Conservation (phyloP, 1,140 invertebrate species). For the Drosophila orena region DNA sequence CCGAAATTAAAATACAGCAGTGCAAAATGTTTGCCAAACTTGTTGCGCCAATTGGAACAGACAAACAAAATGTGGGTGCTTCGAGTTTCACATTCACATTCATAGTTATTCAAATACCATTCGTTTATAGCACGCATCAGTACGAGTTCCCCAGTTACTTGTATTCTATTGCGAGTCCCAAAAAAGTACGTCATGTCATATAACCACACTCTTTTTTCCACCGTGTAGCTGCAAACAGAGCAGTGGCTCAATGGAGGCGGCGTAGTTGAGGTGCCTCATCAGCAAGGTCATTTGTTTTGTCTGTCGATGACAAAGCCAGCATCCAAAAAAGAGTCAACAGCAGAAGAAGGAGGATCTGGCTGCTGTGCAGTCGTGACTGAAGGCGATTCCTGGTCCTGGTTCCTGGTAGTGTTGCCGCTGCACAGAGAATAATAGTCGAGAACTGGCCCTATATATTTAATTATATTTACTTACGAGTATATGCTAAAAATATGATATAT, state of each 20-base stretch:
- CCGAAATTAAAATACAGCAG: conserved; percentile 67
- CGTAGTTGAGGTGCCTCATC: conserved; percentile 9
- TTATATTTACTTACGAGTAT: no score
- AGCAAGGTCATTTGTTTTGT: conserved; percentile 80
- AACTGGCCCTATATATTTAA: neutral
- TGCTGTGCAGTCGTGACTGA: conserved; percentile 65
- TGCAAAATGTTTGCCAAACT: conserved; percentile 75
- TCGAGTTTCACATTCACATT: no score
- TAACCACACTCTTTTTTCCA: neutral
- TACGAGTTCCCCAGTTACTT: no score
- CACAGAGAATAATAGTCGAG: neutral
- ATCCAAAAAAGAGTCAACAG: conserved; percentile 37
- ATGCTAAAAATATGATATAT: no score
- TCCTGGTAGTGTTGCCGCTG: conserved; percentile 39
- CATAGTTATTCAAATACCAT: no score
- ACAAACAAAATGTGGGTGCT: neutral
- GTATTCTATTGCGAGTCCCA: no score
- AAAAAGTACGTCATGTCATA: no score
- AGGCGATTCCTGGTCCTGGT: conserved; percentile 68
- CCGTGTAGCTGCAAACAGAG: conserved; percentile 10
- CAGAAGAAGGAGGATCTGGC: conserved; percentile 49
- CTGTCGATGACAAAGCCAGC: conserved; percentile 75
- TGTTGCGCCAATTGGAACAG: conserved; percentile 54
- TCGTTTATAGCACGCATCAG: no score
- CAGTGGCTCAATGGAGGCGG: neutral